Percentiles rank a stretch among this genome's conserved stretches.
These are phyloP conservation scores for Notodonta dromedarius DNA, from an alignment of 2,888 invertebrate species.

Conservation along the genomic window DNA sequence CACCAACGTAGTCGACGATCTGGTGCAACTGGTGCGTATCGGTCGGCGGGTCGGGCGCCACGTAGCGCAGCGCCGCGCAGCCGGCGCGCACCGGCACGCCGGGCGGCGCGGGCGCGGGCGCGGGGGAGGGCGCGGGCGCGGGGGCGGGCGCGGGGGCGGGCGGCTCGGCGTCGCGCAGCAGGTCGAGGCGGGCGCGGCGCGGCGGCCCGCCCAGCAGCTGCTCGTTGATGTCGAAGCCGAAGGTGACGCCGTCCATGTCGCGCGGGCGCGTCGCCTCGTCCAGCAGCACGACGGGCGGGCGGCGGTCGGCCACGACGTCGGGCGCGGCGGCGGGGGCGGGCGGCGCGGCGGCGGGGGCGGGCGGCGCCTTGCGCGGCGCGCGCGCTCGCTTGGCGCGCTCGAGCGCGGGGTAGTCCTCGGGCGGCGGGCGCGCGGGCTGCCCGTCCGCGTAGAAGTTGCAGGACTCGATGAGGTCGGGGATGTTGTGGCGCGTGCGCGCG, in stretches of 20 bases:
- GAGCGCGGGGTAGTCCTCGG: slow-evolving; percentile 46
- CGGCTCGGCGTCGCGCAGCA: slow-evolving; percentile 54
- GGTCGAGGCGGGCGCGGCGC: slow-evolving; percentile 58
- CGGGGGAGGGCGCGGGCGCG: slow-evolving; percentile 35
- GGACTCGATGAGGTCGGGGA: slow-evolving; percentile 80
- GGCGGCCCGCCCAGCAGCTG: slow-evolving; percentile 84
- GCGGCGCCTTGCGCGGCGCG: slow-evolving; percentile 26
- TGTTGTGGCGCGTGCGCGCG: slow-evolving; percentile 84
- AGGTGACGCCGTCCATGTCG: slow-evolving; percentile 88
- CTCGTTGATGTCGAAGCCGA: slow-evolving; percentile 92
- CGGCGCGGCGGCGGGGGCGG: slow-evolving; percentile 32
- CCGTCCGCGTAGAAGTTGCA: slow-evolving; percentile 79
- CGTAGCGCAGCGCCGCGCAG: slow-evolving; percentile 55
- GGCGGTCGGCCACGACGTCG: slow-evolving; percentile 74
- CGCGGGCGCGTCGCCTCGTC: slow-evolving; percentile 82
- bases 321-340: slow-evolving; percentile 71
- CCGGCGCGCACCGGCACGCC: slow-evolving; percentile 34
- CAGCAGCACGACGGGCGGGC: slow-evolving; percentile 90
- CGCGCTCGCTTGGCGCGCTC: slow-evolving; percentile 38
- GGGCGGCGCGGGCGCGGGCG: slow-evolving; percentile 36
- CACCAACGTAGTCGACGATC: slow-evolving; percentile 69
- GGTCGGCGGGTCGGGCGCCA: slow-evolving; percentile 54
- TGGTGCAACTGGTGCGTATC: slow-evolving; percentile 53
- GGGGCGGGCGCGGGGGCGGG: slow-evolving; percentile 49
- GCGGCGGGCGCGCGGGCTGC: slow-evolving; percentile 37